phyloP scores from a whole-genome alignment of 2,797 vertebrate genomes.

The Hemitrygon akajei region DNA sequence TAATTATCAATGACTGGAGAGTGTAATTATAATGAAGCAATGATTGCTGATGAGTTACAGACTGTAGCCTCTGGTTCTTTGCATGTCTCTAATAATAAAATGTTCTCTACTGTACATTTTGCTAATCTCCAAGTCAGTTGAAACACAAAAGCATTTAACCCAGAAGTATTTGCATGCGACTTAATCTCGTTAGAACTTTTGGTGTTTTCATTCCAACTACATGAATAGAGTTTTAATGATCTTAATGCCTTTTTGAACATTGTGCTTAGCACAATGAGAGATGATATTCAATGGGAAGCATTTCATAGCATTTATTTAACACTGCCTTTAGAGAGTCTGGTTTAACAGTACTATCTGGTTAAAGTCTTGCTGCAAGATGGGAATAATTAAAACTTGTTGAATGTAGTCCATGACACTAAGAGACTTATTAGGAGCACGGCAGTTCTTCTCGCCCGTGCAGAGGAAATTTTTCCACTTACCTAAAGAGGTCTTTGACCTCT shows the following conservation, averaged over 20 bases:
- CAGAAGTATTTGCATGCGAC: slow-evolving; percentile 10
- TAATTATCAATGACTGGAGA: slow-evolving; percentile 36
- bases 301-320: not conserved
- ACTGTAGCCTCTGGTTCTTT: slow-evolving; percentile 6
- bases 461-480: not conserved
- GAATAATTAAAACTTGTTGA: not conserved
- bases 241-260: not conserved
- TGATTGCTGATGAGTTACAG: slow-evolving; percentile 34
- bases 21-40: slow-evolving; percentile 32
- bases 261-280: not conserved
- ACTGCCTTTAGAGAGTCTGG: not conserved
- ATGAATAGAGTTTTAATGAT: slow-evolving; percentile 25
- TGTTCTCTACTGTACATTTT: slow-evolving; percentile 28
- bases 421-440: not conserved
- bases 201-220: not conserved
- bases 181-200: slow-evolving; percentile 15
- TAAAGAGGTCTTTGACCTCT: not conserved
- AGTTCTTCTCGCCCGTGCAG: not conserved
- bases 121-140: slow-evolving; percentile 25
- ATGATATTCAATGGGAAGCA: not conserved
- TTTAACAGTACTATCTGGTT: not conserved
- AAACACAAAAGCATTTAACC: slow-evolving; percentile 23
- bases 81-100: slow-evolving; percentile 25
- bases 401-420: not conserved
- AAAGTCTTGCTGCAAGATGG: not conserved